A percentile compares a stretch with the other conserved stretches of the same genome.
These are phyloP conservation scores for Poeciliopsis paucimaculata DNA, from an alignment of 2,797 vertebrate genomes.

Conservation along the genomic window DNA sequence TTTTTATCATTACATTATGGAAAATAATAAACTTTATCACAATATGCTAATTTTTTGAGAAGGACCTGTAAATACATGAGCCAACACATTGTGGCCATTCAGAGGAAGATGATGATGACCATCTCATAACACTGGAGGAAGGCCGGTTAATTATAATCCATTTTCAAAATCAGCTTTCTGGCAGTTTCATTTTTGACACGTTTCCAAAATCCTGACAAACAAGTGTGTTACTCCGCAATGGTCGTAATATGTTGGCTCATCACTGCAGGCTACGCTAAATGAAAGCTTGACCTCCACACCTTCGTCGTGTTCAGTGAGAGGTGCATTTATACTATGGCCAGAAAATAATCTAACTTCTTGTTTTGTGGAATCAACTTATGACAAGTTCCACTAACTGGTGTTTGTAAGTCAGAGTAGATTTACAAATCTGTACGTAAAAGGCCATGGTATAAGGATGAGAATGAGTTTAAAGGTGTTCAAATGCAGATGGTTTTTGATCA, in stretches of 20 bases:
- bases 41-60: no score
- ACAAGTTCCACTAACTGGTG: neutral
- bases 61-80: conserved; percentile 15
- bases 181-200: neutral
- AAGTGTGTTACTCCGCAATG: neutral
- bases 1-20: no score
- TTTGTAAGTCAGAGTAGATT: conserved; percentile 2
- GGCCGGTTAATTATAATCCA: neutral
- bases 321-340: conserved; percentile 25
- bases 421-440: conserved; percentile 15
- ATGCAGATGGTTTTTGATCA: conserved; percentile 14
- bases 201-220: neutral
- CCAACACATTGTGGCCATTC: conserved; percentile 22
- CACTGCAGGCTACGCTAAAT: neutral
- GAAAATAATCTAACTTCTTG: neutral
- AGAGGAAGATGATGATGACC: neutral
- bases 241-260: conserved; percentile 25
- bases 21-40: no score
- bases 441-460: conserved; percentile 43
- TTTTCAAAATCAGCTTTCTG: neutral
- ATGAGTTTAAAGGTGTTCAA: conserved; percentile 20
- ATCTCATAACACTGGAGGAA: neutral
- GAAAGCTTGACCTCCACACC: neutral
- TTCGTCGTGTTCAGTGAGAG: conserved; percentile 11
- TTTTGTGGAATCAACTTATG: neutral